These are phyloP conservation scores for Pipa parva DNA, from an alignment of 2,113 vertebrate species.

Conservation along the genomic window DNA sequence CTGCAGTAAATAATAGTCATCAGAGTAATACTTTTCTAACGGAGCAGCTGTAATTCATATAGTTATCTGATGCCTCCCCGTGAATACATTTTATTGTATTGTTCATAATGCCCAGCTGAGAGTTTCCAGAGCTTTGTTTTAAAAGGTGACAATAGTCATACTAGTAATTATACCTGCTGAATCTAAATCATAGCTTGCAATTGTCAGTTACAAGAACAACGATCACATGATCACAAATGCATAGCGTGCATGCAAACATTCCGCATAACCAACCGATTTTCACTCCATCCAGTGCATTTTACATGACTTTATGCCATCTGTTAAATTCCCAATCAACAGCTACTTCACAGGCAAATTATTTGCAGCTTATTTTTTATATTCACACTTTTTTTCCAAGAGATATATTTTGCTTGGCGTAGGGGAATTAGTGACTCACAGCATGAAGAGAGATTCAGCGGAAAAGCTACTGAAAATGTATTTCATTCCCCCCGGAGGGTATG, in stretches of 20 bases:
- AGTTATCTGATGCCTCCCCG: too few relatives aligned
- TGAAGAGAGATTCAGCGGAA: constrained; percentile 73
- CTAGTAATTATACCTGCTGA: background rate
- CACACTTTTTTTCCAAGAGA: constrained; percentile 69
- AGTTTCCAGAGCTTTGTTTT: too few relatives aligned
- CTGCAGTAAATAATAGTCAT: too few relatives aligned
- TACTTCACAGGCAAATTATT: constrained; percentile 65
- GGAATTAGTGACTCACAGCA: constrained; percentile 67
- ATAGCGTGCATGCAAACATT: background rate
- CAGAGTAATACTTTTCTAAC: too few relatives aligned
- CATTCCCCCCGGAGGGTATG: constrained; percentile 59
- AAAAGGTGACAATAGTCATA: too few relatives aligned
- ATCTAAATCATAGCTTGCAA: background rate
- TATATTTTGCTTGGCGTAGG: constrained; percentile 78
- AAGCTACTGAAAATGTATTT: constrained; percentile 78
- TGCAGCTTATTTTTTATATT: constrained; percentile 72
- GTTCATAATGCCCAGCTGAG: too few relatives aligned
- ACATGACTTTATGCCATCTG: constrained; percentile 13
- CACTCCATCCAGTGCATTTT: too few relatives aligned
- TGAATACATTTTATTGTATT: too few relatives aligned
- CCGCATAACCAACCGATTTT: constrained; percentile 1
- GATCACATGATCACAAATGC: background rate
- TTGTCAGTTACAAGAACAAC: background rate
- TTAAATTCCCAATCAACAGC: constrained; percentile 62
- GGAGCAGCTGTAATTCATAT: too few relatives aligned